phyloP scores from a whole-genome alignment of 2,888 invertebrate genomes.

The Metopia argyrocephala region DNA sequence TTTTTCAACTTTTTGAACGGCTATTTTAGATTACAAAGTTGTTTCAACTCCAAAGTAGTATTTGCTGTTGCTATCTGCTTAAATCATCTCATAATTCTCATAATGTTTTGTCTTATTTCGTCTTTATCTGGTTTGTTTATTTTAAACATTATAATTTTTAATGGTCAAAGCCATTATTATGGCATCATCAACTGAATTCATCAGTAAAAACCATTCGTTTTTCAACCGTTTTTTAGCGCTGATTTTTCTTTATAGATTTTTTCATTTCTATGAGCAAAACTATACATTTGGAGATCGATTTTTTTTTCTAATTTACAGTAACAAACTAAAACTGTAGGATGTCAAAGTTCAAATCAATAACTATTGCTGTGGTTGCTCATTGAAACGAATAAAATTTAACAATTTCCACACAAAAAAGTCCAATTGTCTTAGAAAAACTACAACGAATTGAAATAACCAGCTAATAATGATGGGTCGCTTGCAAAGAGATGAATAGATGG shows the following conservation, averaged over 20 bases:
- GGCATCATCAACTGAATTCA: slow-evolving; percentile 49
- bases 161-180: slow-evolving; percentile 64
- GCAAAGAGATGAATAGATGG: slow-evolving; percentile 30
- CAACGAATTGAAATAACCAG: slow-evolving; percentile 16
- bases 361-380: slow-evolving; percentile 26
- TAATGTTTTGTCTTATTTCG: not conserved
- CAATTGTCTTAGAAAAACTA: slow-evolving; percentile 55
- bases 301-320: slow-evolving; percentile 39
- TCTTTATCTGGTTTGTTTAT: slow-evolving; percentile 33
- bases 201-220: slow-evolving; percentile 26
- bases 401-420: slow-evolving; percentile 3
- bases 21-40: slow-evolving; percentile 14
- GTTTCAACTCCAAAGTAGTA: not conserved
- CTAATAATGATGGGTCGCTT: slow-evolving; percentile 45
- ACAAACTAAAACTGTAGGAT: slow-evolving; percentile 33
- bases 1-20: not conserved
- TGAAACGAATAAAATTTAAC: slow-evolving; percentile 24
- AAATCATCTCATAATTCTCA: slow-evolving; percentile 54
- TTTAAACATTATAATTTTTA: slow-evolving; percentile 59
- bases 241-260: slow-evolving; percentile 59
- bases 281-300: slow-evolving; percentile 25
- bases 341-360: slow-evolving; percentile 63
- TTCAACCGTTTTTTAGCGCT: slow-evolving; percentile 48
- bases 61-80: slow-evolving; percentile 37
- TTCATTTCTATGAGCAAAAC: slow-evolving; percentile 26